Evolutionary conservation across 1,140 invertebrate species (phyloP), one percentile per base, ranked within the genome.

Genomic region (Pseudomyrmex concolor): DNA sequence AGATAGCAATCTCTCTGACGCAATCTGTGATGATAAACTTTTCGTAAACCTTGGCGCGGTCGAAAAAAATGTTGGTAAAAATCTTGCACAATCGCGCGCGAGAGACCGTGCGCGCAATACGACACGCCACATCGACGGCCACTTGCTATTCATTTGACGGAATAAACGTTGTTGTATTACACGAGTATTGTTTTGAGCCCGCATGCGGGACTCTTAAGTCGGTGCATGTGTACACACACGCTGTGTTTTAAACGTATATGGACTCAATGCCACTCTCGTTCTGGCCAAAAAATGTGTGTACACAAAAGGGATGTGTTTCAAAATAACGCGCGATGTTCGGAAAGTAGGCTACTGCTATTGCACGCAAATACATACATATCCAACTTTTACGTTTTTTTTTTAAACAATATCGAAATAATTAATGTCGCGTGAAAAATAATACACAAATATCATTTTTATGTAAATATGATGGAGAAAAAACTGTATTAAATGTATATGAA

Each of bases 81-180:
- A 83, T 67, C 76, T 87, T 87, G 74, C 86, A 70, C 72, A 87
- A 87, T 45, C 25, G 15, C 19, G 34, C 10, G 19, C 50, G 34
- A 34, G 34, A 34, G 34, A 34, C 34, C n/a, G 34, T 15, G 19
- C 34, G 48, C 50, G 76, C 70, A 59, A 82, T 64, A 70, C 17
- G 34, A 70, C 19, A 25, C 48, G 62, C 66, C 17, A 50, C 63
- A 22, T 48, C 50, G 67, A 66, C 70, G 68, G 51, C 81, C 72
- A 84, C 86, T 87, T 87, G 85, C 82, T 87, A 87, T 87, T 87
- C 86, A 78, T 51, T 17, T 17, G 72, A 74, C 64, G 70, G 73
- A 87, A 78, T 86, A 60, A 71, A 55, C 12, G 22, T 43, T 71
- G 19, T 80, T 34, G 25, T 48, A 2, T 19, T 66, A 45, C 59